phyloP scores from a whole-genome alignment of 2,888 invertebrate genomes.

The Andricus curvator region DNA sequence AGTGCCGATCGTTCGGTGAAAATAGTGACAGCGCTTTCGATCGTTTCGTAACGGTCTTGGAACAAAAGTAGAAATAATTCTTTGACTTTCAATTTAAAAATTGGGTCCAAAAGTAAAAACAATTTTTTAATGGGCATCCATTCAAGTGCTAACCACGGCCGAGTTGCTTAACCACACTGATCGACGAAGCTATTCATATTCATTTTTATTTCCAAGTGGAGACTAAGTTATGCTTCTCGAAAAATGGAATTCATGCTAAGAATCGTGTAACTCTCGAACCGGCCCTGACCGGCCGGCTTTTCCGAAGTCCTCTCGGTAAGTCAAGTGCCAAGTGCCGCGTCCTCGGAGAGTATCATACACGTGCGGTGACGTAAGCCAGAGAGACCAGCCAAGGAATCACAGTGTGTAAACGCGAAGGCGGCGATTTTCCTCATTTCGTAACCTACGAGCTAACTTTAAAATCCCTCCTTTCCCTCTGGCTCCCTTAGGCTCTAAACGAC shows the following conservation, averaged over 20 bases:
- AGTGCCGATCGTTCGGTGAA: constrained; percentile 57
- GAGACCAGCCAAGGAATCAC: constrained; percentile 25
- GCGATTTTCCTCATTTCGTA: constrained; percentile 19
- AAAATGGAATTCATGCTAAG: constrained; percentile 11
- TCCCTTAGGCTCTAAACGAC: background rate
- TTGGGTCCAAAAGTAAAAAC: background rate
- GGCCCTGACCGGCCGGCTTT: constrained; percentile 39
- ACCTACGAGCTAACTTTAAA: constrained; percentile 2
- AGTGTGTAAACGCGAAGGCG: background rate
- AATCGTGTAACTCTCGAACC: constrained; percentile 13
- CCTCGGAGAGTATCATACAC: constrained; percentile 36
- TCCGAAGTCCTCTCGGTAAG: constrained; percentile 35
- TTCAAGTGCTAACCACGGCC: background rate
- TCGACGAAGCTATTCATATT: background rate
- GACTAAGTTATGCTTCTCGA: background rate
- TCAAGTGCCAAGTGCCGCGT: constrained; percentile 39
- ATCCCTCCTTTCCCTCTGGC: background rate
- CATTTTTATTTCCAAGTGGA: background rate
- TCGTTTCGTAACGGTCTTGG: constrained; percentile 58
- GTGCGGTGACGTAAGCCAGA: constrained; percentile 28
- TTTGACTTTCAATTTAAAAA: background rate
- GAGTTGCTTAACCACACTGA: background rate
- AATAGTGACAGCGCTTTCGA: constrained; percentile 59
- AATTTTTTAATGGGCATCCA: background rate
- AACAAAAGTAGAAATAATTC: constrained; percentile 21